Evolutionary conservation across 2,113 vertebrate genomes (phyloP).

Genomic region (Ceuthmochares aereus): DNA sequence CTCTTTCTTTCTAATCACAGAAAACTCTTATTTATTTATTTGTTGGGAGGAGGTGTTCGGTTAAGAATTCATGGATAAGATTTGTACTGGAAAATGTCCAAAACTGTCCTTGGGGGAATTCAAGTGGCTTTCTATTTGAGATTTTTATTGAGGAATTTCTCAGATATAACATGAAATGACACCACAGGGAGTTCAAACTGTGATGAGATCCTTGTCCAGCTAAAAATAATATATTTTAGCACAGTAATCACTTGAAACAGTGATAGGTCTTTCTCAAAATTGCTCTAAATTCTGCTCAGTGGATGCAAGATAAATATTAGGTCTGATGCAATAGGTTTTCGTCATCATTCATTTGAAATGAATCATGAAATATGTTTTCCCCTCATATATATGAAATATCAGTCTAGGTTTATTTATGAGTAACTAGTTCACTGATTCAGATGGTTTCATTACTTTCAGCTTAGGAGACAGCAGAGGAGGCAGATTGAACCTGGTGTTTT

Average conservation of each 20-base stretch:
- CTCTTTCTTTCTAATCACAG: neutral
- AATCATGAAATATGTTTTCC: conserved; percentile 23
- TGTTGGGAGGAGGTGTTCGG: conserved; percentile 8
- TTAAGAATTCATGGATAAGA: conserved; percentile 69
- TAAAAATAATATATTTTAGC: conserved; percentile 63
- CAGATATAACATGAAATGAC: conserved; percentile 79
- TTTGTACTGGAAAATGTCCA: conserved; percentile 73
- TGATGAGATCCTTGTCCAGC: conserved; percentile 53
- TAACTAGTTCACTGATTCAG: conserved; percentile 39
- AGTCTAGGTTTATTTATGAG: neutral
- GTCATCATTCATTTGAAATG: conserved; percentile 68
- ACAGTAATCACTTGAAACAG: conserved; percentile 63
- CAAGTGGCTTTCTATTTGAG: conserved; percentile 73
- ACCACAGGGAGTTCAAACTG: conserved; percentile 66
- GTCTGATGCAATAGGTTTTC: conserved; percentile 52
- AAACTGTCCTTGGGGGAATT: conserved; percentile 52
- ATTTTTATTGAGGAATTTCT: conserved; percentile 83
- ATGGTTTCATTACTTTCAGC: neutral
- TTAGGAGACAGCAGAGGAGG: neutral
- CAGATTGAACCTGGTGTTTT: neutral
- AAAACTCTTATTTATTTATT: conserved; percentile 17
- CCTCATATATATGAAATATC: neutral
- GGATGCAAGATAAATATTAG: conserved; percentile 57
- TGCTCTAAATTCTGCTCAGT: conserved; percentile 47
- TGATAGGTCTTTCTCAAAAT: conserved; percentile 64